Evolutionary conservation across 92 coral and sea anemone genomes (phyloP).

Genomic region (Parazoanthus swiftii): DNA sequence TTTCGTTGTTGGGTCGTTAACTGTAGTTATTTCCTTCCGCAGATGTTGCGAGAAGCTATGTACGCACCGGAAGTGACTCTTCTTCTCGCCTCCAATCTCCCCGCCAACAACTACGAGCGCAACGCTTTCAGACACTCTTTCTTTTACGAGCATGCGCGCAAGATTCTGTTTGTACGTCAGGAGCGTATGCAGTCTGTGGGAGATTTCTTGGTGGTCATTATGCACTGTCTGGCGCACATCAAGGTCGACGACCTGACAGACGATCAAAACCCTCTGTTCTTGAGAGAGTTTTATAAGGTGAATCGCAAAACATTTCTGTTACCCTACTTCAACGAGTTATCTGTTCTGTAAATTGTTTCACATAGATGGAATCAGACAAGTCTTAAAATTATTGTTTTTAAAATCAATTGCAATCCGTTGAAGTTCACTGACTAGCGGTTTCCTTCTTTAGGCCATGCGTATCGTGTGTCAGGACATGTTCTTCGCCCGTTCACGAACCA

Average conservation of each 20-base stretch:
- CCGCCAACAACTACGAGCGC: slow-evolving; percentile 84
- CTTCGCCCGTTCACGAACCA: slow-evolving; percentile 90
- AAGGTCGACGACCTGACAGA: slow-evolving; percentile 80
- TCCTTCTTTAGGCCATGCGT: slow-evolving; percentile 75
- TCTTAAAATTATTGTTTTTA: neutral
- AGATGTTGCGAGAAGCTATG: slow-evolving; percentile 91
- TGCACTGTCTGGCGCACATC: slow-evolving; percentile 96
- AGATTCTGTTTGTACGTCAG: slow-evolving; percentile 90
- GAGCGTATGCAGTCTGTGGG: slow-evolving; percentile 98
- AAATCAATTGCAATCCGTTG: no score
- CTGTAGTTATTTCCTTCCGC: slow-evolving; percentile 26
- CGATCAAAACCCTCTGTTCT: slow-evolving; percentile 91
- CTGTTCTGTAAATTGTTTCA: neutral
- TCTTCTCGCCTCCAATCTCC: slow-evolving; percentile 94
- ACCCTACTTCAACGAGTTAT: neutral
- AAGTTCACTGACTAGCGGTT: neutral
- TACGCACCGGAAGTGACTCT: slow-evolving; percentile 94
- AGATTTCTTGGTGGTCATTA: slow-evolving; percentile 91
- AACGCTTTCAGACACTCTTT: slow-evolving; percentile 97
- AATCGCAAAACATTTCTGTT: neutral
- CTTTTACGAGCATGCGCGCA: slow-evolving; percentile 98
- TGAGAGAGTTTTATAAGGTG: slow-evolving; percentile 97
- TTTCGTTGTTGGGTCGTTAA: neutral
- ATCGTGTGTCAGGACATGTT: slow-evolving; percentile 98
- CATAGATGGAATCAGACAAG: neutral